Base-by-base conservation (phyloP, 2,888 invertebrate species). In the Bombyx huttoni region DNA sequence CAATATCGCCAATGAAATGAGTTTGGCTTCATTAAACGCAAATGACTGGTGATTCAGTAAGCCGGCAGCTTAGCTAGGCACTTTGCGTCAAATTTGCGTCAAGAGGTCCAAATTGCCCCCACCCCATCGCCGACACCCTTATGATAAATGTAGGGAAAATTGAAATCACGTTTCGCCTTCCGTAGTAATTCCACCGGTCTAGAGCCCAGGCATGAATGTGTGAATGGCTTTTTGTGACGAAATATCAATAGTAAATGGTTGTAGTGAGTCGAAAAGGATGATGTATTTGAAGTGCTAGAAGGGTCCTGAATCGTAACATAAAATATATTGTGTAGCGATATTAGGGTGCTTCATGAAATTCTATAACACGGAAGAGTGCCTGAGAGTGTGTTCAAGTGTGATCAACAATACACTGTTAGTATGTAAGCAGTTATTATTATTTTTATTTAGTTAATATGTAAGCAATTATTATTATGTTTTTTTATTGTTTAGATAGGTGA, bases 131-230 rank as follows among this genome's bases (percentile, higher is more conserved):
- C 57, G 40, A 51, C 63, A 57, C 64, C 59, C 63, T 68, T 75
- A 78, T 79, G 75, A 79, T 78, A 78, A 81, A 81, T 81, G 76
- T 73, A 63, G 64, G 70, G 67, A 72, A 79, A 78, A 80, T 80
- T 79, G 73, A 78, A 78, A 79, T 78, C 75, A 70, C 72, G 71
- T 77, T 78, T 73, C 72, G 66, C 72, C 78, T 75, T 59, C 66
- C 66, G 64, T 65, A 68, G 65, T 71, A 66, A 73, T 73, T 71
- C 61, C 53, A 54, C 51, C 59, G 58, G 60, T 56, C 61, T 58
- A 53, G 40, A 40, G 58, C 58, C 60, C 53, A 64, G 61, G 63
- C 64, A 66, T 65, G 58, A 69, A 68, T 67, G 65, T 63, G 58
- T 65, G 68, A 73, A 74, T 71, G 58, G 65, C 56, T 62, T 66